Base-by-base conservation (phyloP, 92 coral and sea anemone genomes). In the Micromussa lordhowensis region DNA sequence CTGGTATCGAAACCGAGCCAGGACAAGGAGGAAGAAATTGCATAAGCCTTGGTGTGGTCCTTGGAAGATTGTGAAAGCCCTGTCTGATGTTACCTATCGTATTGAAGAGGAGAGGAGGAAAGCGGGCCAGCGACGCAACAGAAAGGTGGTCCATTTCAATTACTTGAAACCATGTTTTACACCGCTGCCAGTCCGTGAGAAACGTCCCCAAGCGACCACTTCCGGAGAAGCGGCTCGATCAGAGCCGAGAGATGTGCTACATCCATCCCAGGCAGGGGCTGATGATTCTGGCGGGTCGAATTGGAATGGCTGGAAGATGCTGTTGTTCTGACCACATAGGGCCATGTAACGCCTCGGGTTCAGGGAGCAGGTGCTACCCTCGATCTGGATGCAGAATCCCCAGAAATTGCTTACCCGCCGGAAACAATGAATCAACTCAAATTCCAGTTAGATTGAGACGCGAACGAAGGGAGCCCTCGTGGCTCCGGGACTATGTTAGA, bases 81-180 rank as follows among this genome's bases (percentile, higher is more conserved):
- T n/a, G n/a, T n/a, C 86, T 85, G 86, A 85, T 44, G 93, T 85
- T 29, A 85, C 57, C 34, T 89, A 81, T n/a, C n/a, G n/a, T n/a
- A n/a, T n/a, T n/a, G n/a, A n/a, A n/a, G n/a, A n/a, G n/a, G n/a
- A n/a, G n/a, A 89, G 68, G 51, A 84, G 81, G 64, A 89, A 89
- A 11, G 59, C 89, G 3, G 86, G 89, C 14, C 21, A 36, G 49
- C 68, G 81, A 1, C 85, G 82, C 5, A 38, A 55, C 49, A 78
- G 89, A 58, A 89, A 78, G 53, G 88, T 83, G 83, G 88, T 89
- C 59, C 79, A 89, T 53, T 53, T 53, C 58, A 88, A 82, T 53
- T 74, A 82, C 31, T 26, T 74, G 77, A 36, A 88, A 88, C 83
- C 69, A 5, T 88, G 87, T 29, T 71, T 38, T 80, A 44, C 91